Base-by-base conservation (phyloP, 2,797 vertebrate genomes). In the Uromys caudimaculatus region DNA sequence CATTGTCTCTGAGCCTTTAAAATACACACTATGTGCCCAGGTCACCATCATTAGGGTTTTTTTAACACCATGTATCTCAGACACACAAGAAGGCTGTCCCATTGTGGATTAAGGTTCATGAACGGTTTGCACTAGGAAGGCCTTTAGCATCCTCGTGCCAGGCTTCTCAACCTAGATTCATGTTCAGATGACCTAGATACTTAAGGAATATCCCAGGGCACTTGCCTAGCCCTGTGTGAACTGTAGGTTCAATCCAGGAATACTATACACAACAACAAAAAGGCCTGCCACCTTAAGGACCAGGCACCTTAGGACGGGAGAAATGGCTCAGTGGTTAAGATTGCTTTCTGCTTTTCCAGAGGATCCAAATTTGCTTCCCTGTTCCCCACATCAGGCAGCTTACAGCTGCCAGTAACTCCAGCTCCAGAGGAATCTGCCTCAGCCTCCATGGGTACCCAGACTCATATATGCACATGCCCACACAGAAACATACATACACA, bases 151-250 rank as follows among this genome's bases (percentile, higher is more conserved):
- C 13, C 27, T 21, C 23, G 62, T 19, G 38, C 9, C 44, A 41
- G 11, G 91, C 81, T 64, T 91, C 23, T 96, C 54, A 83, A 87
- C 4, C 76, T 41, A 84, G 44, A 62, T 95, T 88, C 81, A 47
- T 13, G 2, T 82, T 92, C 75, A 94, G 82, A 54, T 91, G 47
- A 95, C 69, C 9, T 47, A 38, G 50, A 32, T 90, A 8, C 64
- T 95, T 35, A 93, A 71, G 75, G 41, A 27, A 71, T 93, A 50
- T 17, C 52, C 73, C 16, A n/a, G 4, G 67, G 47, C 10, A 64
- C 21, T 17, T 54, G 69, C 44, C 50, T 54, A 44, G n/a, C 8
- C 11, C 73, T 23, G 47, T 44, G 52, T 44, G 27, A 38, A 24
- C 11, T 41, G 1, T 13, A 14, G 27, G 41, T 64, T 89, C 54